These are phyloP conservation scores for Halichoerus grypus DNA, from an alignment of 2,113 vertebrate species.

Conservation along the genomic window DNA sequence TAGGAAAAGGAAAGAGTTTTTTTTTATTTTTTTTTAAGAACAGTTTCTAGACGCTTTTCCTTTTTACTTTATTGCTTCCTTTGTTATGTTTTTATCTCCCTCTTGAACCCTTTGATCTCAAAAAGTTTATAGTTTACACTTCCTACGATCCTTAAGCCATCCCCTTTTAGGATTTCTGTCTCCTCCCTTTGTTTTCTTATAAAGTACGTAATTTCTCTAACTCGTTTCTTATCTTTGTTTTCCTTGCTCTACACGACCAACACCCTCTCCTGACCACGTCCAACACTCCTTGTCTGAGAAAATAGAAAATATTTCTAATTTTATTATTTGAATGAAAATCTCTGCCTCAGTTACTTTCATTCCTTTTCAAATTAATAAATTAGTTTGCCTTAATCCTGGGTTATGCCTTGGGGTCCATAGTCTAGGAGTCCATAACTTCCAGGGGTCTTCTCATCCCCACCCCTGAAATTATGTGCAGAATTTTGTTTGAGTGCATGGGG, in stretches of 20 bases:
- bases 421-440: not conserved
- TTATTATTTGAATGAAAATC: conserved; percentile 51
- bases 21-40: not conserved
- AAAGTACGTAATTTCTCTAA: not conserved
- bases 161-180: not conserved
- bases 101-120: conserved; percentile 42
- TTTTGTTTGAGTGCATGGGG: not conserved
- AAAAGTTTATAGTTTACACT: conserved; percentile 26
- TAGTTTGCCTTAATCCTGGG: conserved; percentile 24
- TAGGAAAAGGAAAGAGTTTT: conserved; percentile 7
- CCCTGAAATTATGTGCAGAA: not conserved
- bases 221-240: conserved; percentile 3
- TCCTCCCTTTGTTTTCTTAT: not conserved
- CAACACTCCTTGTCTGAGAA: conserved; percentile 2
- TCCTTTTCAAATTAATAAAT: conserved; percentile 2
- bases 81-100: conserved; percentile 47
- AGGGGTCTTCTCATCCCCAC: not conserved
- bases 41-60: not conserved
- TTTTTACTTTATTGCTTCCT: conserved; percentile 49
- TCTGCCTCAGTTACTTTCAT: not conserved
- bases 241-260: not conserved
- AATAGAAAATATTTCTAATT: conserved; percentile 11
- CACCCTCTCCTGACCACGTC: not conserved
- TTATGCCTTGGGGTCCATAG: not conserved
- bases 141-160: not conserved